Conservation (phyloP, 2,797 vertebrate species). For the Petrocephalus sullivani region DNA sequence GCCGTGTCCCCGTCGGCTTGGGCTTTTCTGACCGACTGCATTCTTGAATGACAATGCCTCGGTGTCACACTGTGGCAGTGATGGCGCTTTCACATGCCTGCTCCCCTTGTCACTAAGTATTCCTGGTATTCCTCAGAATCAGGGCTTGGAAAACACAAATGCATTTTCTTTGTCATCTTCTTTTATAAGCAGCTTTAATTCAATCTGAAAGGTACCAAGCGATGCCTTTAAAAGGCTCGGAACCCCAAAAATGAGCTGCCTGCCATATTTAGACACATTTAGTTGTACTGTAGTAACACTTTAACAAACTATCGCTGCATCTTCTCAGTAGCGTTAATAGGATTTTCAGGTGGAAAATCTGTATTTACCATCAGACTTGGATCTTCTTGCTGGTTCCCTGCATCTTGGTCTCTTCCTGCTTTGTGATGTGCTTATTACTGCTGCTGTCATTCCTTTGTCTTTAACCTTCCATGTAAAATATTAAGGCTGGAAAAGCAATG, state of each 20-base stretch:
- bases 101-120: constrained; percentile 10
- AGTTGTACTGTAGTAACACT: background rate
- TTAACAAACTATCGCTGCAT: background rate
- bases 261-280: background rate
- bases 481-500: background rate
- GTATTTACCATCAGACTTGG: constrained; percentile 23
- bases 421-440: constrained; percentile 41
- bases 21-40: constrained; percentile 15
- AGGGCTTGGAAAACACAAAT: background rate
- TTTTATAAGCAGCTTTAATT: background rate
- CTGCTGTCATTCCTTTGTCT: constrained; percentile 20
- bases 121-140: constrained; percentile 14
- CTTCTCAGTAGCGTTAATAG: constrained; percentile 44
- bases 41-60: constrained; percentile 13
- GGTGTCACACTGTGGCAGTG: constrained; percentile 3
- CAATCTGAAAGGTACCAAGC: background rate
- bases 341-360: constrained; percentile 29
- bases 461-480: background rate
- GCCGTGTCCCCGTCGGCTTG: background rate
- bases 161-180: constrained; percentile 2
- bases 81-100: background rate
- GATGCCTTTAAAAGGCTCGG: background rate
- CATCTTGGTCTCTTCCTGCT: constrained; percentile 28
- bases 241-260: background rate
- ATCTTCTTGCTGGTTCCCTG: background rate